Conservation (phyloP, 2,797 vertebrate species). For the Hirundo rustica region DNA sequence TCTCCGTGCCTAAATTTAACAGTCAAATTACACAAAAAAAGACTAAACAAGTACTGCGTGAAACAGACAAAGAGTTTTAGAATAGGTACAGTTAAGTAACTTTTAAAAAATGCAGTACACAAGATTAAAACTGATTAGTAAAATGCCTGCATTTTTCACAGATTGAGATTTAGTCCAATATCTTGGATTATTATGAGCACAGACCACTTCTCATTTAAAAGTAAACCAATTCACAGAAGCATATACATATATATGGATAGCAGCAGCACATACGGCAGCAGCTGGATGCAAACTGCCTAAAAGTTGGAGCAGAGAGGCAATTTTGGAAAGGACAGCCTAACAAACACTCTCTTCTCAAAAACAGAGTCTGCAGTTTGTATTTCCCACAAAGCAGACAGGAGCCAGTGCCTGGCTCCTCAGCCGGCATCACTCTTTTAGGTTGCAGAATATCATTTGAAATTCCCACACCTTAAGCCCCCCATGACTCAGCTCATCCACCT, state of each 20-base stretch:
- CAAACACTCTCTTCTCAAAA: background rate
- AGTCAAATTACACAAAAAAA: slow-evolving; percentile 49
- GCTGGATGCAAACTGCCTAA: slow-evolving; percentile 19
- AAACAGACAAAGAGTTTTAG: slow-evolving; percentile 68
- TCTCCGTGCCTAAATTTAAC: slow-evolving; percentile 56
- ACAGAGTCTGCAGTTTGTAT: background rate
- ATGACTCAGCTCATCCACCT: slow-evolving; percentile 25
- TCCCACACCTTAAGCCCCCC: background rate
- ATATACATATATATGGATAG: slow-evolving; percentile 14
- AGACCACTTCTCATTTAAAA: slow-evolving; percentile 15
- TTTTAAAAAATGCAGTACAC: slow-evolving; percentile 21
- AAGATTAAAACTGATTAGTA: slow-evolving; percentile 28
- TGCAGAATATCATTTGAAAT: slow-evolving; percentile 16
- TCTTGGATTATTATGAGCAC: background rate
- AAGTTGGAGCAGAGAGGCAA: background rate
- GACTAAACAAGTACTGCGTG: slow-evolving; percentile 77
- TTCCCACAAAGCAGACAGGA: slow-evolving; percentile 5
- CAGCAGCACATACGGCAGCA: slow-evolving; percentile 41
- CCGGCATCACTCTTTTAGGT: background rate
- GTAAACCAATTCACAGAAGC: slow-evolving; percentile 30
- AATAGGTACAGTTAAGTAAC: slow-evolving; percentile 43
- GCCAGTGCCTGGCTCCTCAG: background rate
- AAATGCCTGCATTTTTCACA: slow-evolving; percentile 64
- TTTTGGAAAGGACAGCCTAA: slow-evolving; percentile 10
- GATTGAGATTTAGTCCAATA: slow-evolving; percentile 41